phyloP scores from a whole-genome alignment of 2,113 vertebrate genomes.

The Xyrauchen texanus region DNA sequence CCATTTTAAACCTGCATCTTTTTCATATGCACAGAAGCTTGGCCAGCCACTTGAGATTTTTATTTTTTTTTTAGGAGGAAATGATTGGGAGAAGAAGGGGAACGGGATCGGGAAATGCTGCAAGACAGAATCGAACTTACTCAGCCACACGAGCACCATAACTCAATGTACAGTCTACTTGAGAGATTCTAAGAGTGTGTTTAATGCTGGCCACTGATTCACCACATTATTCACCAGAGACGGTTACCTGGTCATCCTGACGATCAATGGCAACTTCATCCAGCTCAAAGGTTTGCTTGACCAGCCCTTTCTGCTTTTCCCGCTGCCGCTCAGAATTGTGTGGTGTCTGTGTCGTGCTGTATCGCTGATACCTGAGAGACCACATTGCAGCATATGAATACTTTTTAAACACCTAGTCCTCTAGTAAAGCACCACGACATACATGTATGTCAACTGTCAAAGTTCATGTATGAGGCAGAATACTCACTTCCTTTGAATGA shows the following conservation, averaged over 20 bases:
- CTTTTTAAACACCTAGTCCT: not conserved
- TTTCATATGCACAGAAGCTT: too few relatives aligned
- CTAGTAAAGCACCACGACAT: not conserved
- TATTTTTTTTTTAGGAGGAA: not conserved
- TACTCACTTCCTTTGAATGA: constrained; percentile 85
- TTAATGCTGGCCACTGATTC: not conserved
- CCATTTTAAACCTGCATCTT: too few relatives aligned
- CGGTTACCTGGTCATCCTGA: constrained; percentile 80
- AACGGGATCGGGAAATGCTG: not conserved
- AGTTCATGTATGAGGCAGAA: not conserved
- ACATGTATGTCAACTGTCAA: not conserved
- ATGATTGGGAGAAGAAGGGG: not conserved
- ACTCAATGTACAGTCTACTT: too few relatives aligned
- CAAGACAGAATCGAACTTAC: not conserved
- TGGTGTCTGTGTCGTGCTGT: constrained; percentile 77
- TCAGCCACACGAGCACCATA: too few relatives aligned
- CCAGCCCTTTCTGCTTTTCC: constrained; percentile 81
- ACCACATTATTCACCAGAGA: not conserved
- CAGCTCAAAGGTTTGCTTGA: constrained; percentile 85
- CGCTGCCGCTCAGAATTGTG: constrained; percentile 80
- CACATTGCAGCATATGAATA: not conserved
- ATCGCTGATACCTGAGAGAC: constrained; percentile 77
- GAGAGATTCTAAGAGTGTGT: not conserved
- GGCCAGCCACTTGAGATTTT: not conserved
- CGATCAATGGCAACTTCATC: constrained; percentile 76